Percentiles rank a stretch among this genome's conserved stretches.
These are phyloP conservation scores for Thymallus thymallus DNA, from an alignment of 2,113 vertebrate genomes.

Conservation along the genomic window DNA sequence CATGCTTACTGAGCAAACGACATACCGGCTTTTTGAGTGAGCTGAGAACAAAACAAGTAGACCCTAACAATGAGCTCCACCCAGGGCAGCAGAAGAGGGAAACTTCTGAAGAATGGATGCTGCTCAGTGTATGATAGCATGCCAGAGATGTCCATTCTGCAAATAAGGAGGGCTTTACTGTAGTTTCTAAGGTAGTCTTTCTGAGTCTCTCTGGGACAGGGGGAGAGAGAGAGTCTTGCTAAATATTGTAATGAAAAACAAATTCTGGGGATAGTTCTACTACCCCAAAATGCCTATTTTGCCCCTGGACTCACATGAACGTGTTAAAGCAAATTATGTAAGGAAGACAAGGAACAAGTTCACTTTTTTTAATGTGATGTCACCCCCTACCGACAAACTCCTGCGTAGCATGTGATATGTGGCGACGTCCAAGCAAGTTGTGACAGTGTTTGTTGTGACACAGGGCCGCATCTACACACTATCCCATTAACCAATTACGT, in stretches of 20 bases:
- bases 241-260: too few relatives aligned
- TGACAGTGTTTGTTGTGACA: too few relatives aligned
- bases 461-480: too few relatives aligned
- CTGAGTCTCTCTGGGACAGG: too few relatives aligned
- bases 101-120: neutral
- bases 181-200: too few relatives aligned
- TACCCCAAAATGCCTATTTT: too few relatives aligned
- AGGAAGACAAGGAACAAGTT: neutral
- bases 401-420: neutral
- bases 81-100: neutral
- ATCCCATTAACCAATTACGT: too few relatives aligned
- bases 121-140: neutral
- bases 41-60: neutral
- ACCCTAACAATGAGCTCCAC: neutral
- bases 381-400: neutral
- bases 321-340: neutral
- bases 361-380: neutral
- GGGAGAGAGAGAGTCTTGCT: neutral
- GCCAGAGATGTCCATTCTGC: neutral
- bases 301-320: too few relatives aligned
- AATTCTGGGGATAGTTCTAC: too few relatives aligned
- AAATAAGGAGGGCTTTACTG: too few relatives aligned
- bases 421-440: neutral
- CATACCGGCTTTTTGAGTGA: neutral
- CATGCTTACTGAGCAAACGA: too few relatives aligned